Evolutionary conservation across 2,888 invertebrate species (phyloP).

Genomic region (Anorthoa munda): DNA sequence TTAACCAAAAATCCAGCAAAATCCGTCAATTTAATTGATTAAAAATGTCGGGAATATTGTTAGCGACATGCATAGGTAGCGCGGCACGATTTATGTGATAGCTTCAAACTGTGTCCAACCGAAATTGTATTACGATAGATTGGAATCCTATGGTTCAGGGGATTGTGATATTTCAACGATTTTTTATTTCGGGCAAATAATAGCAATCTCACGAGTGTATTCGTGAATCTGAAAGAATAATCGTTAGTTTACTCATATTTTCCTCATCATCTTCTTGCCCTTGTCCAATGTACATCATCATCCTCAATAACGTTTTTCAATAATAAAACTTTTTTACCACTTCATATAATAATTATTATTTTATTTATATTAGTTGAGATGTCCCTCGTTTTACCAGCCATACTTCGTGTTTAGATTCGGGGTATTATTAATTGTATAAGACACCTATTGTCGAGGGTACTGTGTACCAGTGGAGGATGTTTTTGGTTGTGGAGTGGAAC

Average conservation of each 20-base stretch:
- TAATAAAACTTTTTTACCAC: too few relatives aligned
- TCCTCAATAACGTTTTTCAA: too few relatives aligned
- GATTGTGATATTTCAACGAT: neutral
- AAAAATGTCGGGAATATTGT: neutral
- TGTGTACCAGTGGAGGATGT: neutral
- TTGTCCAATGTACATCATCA: too few relatives aligned
- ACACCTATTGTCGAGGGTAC: neutral
- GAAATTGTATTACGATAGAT: slow-evolving; percentile 11
- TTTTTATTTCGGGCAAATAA: neutral
- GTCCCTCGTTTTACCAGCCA: too few relatives aligned
- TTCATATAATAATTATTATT: too few relatives aligned
- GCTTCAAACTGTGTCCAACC: neutral
- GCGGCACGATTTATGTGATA: neutral
- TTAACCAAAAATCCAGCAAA: neutral
- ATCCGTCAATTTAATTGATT: neutral
- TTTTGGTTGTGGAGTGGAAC: too few relatives aligned
- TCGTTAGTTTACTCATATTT: too few relatives aligned
- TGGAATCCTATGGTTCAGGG: neutral
- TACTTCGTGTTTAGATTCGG: too few relatives aligned
- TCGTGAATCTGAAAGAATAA: too few relatives aligned
- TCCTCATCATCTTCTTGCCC: too few relatives aligned
- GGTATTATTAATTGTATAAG: slow-evolving; percentile 47
- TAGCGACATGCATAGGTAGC: neutral
- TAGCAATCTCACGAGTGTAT: neutral
- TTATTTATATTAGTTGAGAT: too few relatives aligned